Base-by-base conservation (phyloP, 2,797 vertebrate genomes). In the Chiroxiphia lanceolata region DNA sequence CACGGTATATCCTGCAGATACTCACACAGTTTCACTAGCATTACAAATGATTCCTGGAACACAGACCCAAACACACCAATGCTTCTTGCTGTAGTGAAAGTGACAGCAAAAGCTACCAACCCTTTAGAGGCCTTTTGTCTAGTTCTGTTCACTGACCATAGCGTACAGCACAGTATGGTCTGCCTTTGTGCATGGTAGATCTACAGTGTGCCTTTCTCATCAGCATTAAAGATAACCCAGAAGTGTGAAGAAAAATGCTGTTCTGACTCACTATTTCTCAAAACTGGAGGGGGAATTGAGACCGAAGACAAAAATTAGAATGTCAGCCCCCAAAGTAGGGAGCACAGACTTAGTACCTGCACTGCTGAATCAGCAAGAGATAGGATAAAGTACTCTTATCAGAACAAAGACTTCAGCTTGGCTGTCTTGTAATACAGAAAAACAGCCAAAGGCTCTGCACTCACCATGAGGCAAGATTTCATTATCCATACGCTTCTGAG, bases 341-440 rank as follows among this genome's bases (percentile, higher is more conserved):
- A 63, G 38, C 56, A 61, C 25, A 76, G 60, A 47, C 14, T 76
- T 40, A 31, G 64, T 36, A 72, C 26, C 51, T 48, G 29, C 56
- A 60, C n/a, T 91, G 89, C 87, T 93, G 89, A 91, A 67, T 85
- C 89, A 87, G 78, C 82, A 40, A 2, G 23, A 87, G 64, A 64
- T 11, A 60, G 64, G 78, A 94, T 77, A 60, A 95, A 93, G 56
- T 16, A 67, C 44, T 74, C 47, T 51, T 45, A 90, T n/a, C 54
- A 48, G 67, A 87, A 40, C 3, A 22, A 82, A 71, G 82, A 87
- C 51, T 93, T 89, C 51, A 67, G 78, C 71, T 56, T 42, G 21
- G 61, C 38, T 86, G 72, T 48, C 56, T 80, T 5, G 1, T 47
- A 81, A 91, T 1, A 21, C 45, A 68, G 26, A 83, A 75, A 60